Evolutionary conservation across 2,888 invertebrate species (phyloP), one percentile per base, ranked within the genome.

Genomic region (Aspidiotus destructor): DNA sequence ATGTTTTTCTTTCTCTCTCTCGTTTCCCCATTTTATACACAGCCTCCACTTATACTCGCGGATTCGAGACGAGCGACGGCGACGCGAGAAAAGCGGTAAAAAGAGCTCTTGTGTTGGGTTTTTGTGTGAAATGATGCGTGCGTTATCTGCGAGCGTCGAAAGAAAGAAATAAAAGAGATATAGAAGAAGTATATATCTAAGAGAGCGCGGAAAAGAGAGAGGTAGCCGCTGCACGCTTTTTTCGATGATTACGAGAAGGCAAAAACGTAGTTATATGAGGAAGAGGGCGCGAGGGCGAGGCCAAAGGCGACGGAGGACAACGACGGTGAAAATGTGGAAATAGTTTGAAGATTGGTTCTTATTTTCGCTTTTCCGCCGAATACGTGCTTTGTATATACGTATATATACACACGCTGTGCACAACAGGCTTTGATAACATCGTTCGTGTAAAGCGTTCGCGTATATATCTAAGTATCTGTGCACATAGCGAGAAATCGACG

Each of bases 51-150:
- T 28, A 28, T 28, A 28, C 28, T 28, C 28, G 28, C 28, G 28
- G 28, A 5, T 28, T 28, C 28, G 28, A 28, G 28, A n/a, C n/a
- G 48, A 11, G 48, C 2, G 48, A 48, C 48, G n/a, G 48, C 10
- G 48, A 48, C 2, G 48, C 48, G 10, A 48, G 48, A 11, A n/a
- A 48, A 48, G 55, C 58, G 17, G 58, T 58, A 58, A 28, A 58
- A 58, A 40, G 17, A 28, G 58, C 58, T 58, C 28, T 58, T 13
- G 40, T 28, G 58, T 28, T 58, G 28, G 58, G 58, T 13, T 58
- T 17, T 17, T 28, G 58, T 28, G 58, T 58, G 58, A 58, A 58
- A 58, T 58, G 58, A 58, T 58, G 40, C 58, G 58, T 58, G 58
- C 28, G 58, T 58, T 58, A 58, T 58, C 16, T 48, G 48, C 48